These are phyloP conservation scores for Egretta garzetta DNA, from an alignment of 2,113 vertebrate species.

Conservation along the genomic window DNA sequence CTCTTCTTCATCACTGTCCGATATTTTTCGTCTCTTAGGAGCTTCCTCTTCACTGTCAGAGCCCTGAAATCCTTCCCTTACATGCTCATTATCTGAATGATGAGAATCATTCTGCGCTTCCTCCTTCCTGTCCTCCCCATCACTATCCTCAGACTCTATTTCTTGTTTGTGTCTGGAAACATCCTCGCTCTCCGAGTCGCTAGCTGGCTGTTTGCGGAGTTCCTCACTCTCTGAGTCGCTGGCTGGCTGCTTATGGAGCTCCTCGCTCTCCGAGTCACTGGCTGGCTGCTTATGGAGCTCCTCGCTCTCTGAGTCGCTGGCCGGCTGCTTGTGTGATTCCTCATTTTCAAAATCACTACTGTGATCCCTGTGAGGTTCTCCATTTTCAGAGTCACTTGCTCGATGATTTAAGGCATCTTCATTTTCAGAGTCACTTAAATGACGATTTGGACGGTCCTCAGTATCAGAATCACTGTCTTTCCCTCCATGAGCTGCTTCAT, in stretches of 20 bases:
- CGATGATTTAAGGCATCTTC: conserved; percentile 71
- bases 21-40: conserved; percentile 64
- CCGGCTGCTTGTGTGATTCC: conserved; percentile 50
- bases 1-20: conserved; percentile 83
- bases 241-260: conserved; percentile 11
- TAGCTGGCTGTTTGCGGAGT: conserved; percentile 29
- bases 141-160: conserved; percentile 80
- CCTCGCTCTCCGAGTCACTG: conserved; percentile 70
- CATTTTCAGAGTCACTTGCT: conserved; percentile 80
- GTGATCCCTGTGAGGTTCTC: conserved; percentile 70
- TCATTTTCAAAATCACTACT: conserved; percentile 82
- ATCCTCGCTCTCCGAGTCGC: conserved; percentile 71
- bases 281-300: not conserved
- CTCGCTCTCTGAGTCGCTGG: conserved; percentile 68
- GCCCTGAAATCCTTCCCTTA: conserved; percentile 61
- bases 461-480: conserved; percentile 82
- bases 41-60: conserved; percentile 80
- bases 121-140: conserved; percentile 67
- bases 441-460: conserved; percentile 59
- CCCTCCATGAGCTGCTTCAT: conserved; percentile 75
- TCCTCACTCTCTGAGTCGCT: conserved; percentile 69
- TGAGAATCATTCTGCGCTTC: conserved; percentile 60
- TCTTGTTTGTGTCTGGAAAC: conserved; percentile 67
- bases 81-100: conserved; percentile 41
- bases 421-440: conserved; percentile 73